These are phyloP conservation scores for Cephus rjabovi DNA, from an alignment of 2,888 invertebrate genomes.

Conservation along the genomic window DNA sequence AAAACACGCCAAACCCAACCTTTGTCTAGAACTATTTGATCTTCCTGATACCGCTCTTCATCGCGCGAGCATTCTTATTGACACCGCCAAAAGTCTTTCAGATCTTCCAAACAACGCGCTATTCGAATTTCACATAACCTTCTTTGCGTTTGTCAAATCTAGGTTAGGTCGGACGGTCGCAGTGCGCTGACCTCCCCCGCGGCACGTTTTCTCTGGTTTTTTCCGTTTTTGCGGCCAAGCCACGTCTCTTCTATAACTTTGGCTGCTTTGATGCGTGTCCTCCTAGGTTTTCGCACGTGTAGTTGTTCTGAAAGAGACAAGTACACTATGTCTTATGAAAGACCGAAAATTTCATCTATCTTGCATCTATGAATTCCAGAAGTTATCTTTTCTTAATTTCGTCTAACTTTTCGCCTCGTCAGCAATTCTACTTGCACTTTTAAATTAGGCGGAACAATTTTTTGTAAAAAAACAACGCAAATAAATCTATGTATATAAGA, in stretches of 20 bases:
- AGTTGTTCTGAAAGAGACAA: not conserved
- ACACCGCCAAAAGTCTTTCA: conserved; percentile 12
- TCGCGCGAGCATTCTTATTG: conserved; percentile 9
- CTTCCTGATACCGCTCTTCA: not conserved
- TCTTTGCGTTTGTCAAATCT: conserved; percentile 52
- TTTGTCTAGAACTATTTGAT: not conserved
- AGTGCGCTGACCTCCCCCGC: conserved; percentile 53
- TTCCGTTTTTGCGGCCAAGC: conserved; percentile 15
- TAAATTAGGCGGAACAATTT: not conserved
- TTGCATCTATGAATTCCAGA: not conserved
- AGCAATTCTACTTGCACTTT: not conserved
- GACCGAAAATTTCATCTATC: not conserved
- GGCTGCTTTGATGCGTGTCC: not conserved
- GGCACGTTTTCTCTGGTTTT: conserved; percentile 34
- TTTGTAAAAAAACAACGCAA: not conserved
- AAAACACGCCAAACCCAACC: conserved; percentile 23
- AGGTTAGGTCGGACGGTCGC: conserved; percentile 59
- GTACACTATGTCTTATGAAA: not conserved
- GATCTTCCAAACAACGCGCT: conserved; percentile 7
- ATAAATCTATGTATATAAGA: not conserved
- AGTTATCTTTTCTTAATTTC: not conserved
- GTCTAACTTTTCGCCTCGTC: not conserved
- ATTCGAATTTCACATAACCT: conserved; percentile 28
- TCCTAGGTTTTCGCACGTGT: not conserved
- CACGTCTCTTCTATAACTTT: not conserved